A percentile compares a stretch with the other conserved stretches of the same genome.
Conservation (phyloP, 2,888 invertebrate genomes). For the Drosophila barbarae region DNA sequence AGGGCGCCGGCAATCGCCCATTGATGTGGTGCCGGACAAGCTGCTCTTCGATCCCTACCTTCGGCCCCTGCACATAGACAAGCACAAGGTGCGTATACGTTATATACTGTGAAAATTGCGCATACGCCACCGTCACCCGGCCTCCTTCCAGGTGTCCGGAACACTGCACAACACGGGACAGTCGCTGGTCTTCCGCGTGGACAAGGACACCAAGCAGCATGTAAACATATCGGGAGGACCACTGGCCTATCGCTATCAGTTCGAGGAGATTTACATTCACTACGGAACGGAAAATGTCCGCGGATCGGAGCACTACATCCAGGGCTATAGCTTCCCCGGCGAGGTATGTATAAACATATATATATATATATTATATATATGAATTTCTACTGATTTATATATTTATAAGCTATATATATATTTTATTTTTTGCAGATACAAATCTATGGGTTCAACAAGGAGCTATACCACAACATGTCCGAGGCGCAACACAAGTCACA, state of each 20-base stretch:
- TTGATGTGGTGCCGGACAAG: constrained; percentile 97
- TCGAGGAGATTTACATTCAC: constrained; percentile 97
- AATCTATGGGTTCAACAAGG: constrained; percentile 97
- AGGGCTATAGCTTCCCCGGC: constrained; percentile 96
- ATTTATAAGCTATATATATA: background rate
- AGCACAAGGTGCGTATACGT: constrained; percentile 87
- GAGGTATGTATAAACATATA: constrained; percentile 85
- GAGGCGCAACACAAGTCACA: constrained; percentile 98
- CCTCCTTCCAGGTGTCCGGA: constrained; percentile 88
- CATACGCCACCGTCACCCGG: background rate
- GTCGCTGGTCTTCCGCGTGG: constrained; percentile 93
- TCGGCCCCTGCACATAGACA: constrained; percentile 93
- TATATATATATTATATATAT: too few relatives aligned
- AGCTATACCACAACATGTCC: constrained; percentile 97
- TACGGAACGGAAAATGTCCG: constrained; percentile 93
- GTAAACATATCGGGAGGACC: constrained; percentile 98
- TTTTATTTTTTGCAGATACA: constrained; percentile 87
- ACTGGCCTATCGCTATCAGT: constrained; percentile 95
- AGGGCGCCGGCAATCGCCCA: constrained; percentile 97
- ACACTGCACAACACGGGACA: constrained; percentile 95
- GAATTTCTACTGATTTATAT: background rate
- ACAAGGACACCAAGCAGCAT: constrained; percentile 93
- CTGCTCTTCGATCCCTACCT: constrained; percentile 97
- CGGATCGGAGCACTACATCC: constrained; percentile 98
- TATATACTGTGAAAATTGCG: background rate